Evolutionary conservation across 2,113 vertebrate genomes (phyloP).

Genomic region (Gallinago paraguaiae): DNA sequence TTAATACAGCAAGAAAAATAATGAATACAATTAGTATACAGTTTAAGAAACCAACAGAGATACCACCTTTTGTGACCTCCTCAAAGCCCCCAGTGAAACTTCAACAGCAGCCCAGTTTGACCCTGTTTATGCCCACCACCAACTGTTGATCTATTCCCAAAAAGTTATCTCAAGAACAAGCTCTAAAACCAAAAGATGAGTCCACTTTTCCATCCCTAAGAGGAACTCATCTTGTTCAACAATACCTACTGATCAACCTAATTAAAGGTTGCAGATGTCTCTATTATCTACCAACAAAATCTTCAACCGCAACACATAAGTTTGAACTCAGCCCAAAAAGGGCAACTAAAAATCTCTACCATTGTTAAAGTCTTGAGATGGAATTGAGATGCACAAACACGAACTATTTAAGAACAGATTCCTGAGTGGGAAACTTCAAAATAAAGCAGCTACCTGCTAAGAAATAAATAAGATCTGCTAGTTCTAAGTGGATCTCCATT

Average conservation of each 20-base stretch:
- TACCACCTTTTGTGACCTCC: fast-evolving
- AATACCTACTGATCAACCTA: background rate
- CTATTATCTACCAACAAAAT: background rate
- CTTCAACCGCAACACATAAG: background rate
- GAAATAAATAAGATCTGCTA: background rate
- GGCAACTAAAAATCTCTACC: background rate
- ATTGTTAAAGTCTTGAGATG: background rate
- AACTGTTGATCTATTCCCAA: background rate
- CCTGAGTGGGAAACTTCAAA: background rate
- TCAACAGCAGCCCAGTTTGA: background rate
- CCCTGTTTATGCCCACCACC: background rate
- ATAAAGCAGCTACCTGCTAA: background rate
- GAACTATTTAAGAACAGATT: background rate
- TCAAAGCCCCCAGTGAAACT: background rate
- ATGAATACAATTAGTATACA: background rate
- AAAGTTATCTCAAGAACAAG: background rate
- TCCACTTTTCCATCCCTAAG: background rate
- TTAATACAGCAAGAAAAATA: background rate
- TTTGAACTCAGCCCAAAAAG: background rate
- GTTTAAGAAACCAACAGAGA: background rate
- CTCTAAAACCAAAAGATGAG: background rate
- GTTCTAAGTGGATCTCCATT: background rate
- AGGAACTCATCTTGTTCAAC: background rate
- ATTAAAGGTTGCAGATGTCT: background rate
- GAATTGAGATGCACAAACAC: background rate